Base-by-base conservation (phyloP, 2,888 invertebrate species). In the Apamea epomidion region DNA sequence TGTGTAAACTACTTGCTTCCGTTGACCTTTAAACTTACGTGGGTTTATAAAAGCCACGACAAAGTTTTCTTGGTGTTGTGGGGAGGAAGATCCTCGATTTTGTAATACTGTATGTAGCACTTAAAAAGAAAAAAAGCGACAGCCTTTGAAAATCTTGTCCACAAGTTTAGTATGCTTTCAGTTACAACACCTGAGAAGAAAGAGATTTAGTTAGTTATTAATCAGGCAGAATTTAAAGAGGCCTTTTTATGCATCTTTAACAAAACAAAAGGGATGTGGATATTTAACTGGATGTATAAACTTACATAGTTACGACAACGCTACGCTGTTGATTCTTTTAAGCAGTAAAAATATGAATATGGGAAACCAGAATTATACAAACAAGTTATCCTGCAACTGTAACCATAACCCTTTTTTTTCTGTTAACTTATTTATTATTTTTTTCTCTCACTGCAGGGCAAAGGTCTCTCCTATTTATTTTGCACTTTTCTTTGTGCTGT, bases 21-120 rank as follows among this genome's bases (percentile, higher is more conserved):
- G 5, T 51, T 76, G 48, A 42, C 48, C 62, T 73, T 76, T 64
- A 45, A 73, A 76, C 77, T 64, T 73, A 42, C 21, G 48, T 73
- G 58, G 69, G 37, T 16, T 48, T 51, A 32, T 42, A 65, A 72
- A 54, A 54, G 21, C 14, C 16, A 48, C n/a, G 29, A 21, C 58
- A 42, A 51, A 42, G 1, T 42, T 64, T 76, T 64, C 29, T 76
- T 68, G 21, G 18, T 65, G 37, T 42, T 69, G 12, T 54, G n/a
- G 10, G 18, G 21, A 48, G 16, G n/a, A 72, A 60, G 4, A 42
- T 51, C 4, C 8, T 45, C 37, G 25, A 70, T 65, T 29, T 48
- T 77, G 2, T 32, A 10, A n/a, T 32, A 67, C 5, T 58, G 21
- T 60, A 51, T 67, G 6, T 60, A 76, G 32, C 8, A 42, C 16